Evolutionary conservation across 2,888 invertebrate species (phyloP), one percentile per base, ranked within the genome.

Genomic region (Ichneumon xanthorius): DNA sequence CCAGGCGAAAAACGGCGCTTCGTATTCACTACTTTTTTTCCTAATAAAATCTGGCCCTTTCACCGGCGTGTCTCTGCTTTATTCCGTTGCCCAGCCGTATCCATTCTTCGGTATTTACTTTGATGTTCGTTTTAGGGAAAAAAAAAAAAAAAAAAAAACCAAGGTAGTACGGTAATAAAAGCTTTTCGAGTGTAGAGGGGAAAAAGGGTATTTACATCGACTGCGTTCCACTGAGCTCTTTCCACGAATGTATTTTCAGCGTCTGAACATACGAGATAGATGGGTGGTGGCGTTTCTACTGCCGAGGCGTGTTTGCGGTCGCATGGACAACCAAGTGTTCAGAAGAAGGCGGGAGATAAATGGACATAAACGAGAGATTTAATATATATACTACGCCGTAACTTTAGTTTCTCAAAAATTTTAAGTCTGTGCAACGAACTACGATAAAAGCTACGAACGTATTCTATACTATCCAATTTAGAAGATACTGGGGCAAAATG

Each of bases 331-430:
- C 22, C n/a, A 30, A 22, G n/a, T 58, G 19, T 22, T 55, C 72
- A 19, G 48, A 30, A 19, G 53, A 73, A 4, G 16, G 45, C 53
- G 14, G 33, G 26, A 53, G 67, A 67, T 77, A 67, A 77, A 30
- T 53, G 30, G n/a, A 50, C 65, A 67, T 55, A 50, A 16, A 22
- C 76, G 6, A 40, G 67, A 53, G 67, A 77, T 77, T 77, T 67
- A 67, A 67, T 14, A 14, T 45, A 14, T 14, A 11, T 37, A 40
- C 22, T 67, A 6, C 9, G 2, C 14, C 33, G 19, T 4, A n/a
- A 19, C 19, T 2, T 19, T 40, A 1, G 9, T 33, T 33, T 33
- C 0, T 16, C 16, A 33, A 5, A 33, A 37, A 63, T 16, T 63
- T 63, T n/a, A 76, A 53, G 19, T 53, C 16, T 22, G 65, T 65